These are phyloP conservation scores for Contarinia nasturtii DNA, from an alignment of 1,140 invertebrate species.

Conservation along the genomic window DNA sequence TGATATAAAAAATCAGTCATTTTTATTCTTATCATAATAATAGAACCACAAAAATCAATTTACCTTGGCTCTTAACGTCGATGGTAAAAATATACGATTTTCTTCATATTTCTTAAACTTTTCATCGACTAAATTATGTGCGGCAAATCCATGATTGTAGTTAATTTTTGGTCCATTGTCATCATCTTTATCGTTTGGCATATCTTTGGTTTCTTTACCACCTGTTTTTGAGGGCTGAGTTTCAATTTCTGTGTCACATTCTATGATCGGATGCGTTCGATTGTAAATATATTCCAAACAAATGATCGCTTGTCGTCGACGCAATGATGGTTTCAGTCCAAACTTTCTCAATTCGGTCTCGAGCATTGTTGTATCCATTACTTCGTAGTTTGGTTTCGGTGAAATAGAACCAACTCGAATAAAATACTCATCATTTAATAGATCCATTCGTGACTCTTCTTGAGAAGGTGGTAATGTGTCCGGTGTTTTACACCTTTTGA, in stretches of 20 bases:
- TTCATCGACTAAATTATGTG: not conserved
- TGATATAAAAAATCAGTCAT: not conserved
- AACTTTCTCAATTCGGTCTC: not conserved
- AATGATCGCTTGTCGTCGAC: not conserved
- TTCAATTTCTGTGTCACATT: not conserved
- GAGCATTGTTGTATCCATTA: not conserved
- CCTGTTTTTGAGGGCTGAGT: no score
- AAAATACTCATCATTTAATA: not conserved
- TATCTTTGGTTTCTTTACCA: not conserved
- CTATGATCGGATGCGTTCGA: not conserved
- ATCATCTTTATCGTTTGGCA: not conserved
- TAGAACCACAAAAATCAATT: not conserved
- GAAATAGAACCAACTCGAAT: not conserved
- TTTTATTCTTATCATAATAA: no score
- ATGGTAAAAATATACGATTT: not conserved
- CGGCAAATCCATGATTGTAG: not conserved
- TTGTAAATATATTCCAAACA: slow-evolving; percentile 1
- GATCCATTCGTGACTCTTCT: no score
- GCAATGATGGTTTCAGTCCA: not conserved
- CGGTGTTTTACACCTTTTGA: not conserved
- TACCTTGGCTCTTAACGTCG: not conserved
- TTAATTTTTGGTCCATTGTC: not conserved
- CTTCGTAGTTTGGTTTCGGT: not conserved
- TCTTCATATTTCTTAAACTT: not conserved
- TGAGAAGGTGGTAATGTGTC: not conserved